Evolutionary conservation across 2,113 vertebrate species (phyloP), one percentile per base, ranked within the genome.

Genomic region (Siniperca chuatsi): DNA sequence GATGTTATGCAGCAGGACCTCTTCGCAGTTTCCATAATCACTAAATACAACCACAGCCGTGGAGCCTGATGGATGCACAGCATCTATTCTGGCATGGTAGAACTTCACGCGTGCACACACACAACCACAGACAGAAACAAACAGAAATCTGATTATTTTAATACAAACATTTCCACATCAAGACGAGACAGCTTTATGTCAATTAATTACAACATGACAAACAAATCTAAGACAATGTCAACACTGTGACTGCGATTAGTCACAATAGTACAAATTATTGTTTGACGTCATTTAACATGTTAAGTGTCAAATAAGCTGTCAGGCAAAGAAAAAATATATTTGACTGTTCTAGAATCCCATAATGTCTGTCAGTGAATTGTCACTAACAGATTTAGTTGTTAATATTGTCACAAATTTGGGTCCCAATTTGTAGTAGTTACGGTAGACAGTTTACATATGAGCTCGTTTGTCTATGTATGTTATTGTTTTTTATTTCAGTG

Each of bases 1-100:
- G 94, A 99, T 97, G 96, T 98, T 99, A 91, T 97, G 97, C 87
- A 99, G 96, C 84, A 99, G 96, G 74, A 99, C 97, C 90, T 99
- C 98, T 96, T 99, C 98, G 37, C 99, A 99, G 95, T 99, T 99
- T 82, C 98, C 98, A 78, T 99, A 99, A 88, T 99, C 98, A 78
- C 96, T 96, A 94, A 99, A 99, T 48, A 98, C 98, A 87, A 99
- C 98, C 89, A 99, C 98, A 23, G 98, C 98, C 16, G 98, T 99
- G 85, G 97, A 97, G 87, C 98, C 98, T 18, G 98, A 99, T 75
- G 97, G 98, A 94, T 99, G 98, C 50, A 99, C 96, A 55, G 97
- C 98, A 94, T 99, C 97, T 84, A 99, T 96, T 94, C 97, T 97
- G 86, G 98, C 98, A 72, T 96, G 95, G 90, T 99, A 99, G 94